Conservation (phyloP, 1,140 invertebrate species). For the Dendrolimus kikuchii region DNA sequence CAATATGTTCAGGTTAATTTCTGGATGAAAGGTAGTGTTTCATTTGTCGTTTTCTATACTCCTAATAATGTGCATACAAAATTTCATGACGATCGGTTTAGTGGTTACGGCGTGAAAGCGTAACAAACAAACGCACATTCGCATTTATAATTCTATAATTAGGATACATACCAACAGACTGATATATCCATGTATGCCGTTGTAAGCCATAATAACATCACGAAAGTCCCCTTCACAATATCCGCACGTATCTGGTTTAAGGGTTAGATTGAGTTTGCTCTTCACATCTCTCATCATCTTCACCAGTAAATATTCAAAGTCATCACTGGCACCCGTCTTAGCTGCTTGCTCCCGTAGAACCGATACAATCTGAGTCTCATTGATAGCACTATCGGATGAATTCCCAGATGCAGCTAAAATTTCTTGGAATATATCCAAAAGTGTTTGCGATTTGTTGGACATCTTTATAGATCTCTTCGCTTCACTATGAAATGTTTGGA, state of each 20-base stretch:
- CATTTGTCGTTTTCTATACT: too few relatives aligned
- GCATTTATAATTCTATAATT: background rate
- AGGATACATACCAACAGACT: conserved; percentile 50
- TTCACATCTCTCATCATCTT: conserved; percentile 49
- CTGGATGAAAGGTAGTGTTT: too few relatives aligned
- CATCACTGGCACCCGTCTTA: conserved; percentile 26
- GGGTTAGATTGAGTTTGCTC: conserved; percentile 35
- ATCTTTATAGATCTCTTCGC: conserved; percentile 21
- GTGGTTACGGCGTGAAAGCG: too few relatives aligned
- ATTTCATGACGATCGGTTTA: too few relatives aligned
- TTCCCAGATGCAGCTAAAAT: conserved; percentile 52
- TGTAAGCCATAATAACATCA: conserved; percentile 49
- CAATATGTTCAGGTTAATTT: too few relatives aligned
- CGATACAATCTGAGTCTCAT: conserved; percentile 50
- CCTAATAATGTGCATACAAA: too few relatives aligned
- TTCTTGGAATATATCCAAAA: conserved; percentile 58
- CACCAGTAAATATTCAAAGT: conserved; percentile 42
- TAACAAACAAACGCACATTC: too few relatives aligned
- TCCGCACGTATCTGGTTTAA: conserved; percentile 45
- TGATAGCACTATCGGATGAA: conserved; percentile 39
- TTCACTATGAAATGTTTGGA: background rate
- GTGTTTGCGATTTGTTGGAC: conserved; percentile 50
- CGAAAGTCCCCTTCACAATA: conserved; percentile 58
- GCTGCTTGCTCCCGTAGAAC: conserved; percentile 43
- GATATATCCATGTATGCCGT: conserved; percentile 58